Evolutionary conservation across 2,113 vertebrate species (phyloP), one percentile per base, ranked within the genome.

Genomic region (Rhinichthys klamathensis): DNA sequence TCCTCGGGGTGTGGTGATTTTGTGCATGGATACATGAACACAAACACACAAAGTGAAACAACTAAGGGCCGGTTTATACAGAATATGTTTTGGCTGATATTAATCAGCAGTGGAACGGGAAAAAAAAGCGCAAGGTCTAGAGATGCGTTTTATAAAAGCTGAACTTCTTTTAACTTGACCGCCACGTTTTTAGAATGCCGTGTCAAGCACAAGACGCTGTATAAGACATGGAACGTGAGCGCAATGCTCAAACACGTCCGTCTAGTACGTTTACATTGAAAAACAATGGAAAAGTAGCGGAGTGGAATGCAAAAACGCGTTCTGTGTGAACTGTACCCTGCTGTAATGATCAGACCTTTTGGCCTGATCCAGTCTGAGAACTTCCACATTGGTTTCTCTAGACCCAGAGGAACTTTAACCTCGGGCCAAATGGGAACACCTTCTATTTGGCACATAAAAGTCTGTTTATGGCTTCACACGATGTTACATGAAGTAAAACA

Each of bases 351-450:
- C 86, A 91, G 84, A 88, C 90, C 77, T 84, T 54, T 74, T 82
- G 41, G 80, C 86, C 85, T 83, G 75, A 83, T 92, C 87, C 89
- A 84, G 77, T 88, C 81, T 92, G 91, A 93, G 92, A 90, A 91
- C 85, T 91, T 93, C 91, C 92, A 93, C 92, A 92, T 94, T 92
- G 85, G n/a, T 85, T 86, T 67, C 44, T 16, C 15, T 86, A 35
- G 16, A 87, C 16, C 65, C 23, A 38, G 67, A 35, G 70, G 51
- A 18, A 70, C 69, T 7, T 21, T 27, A 13, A 41, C 75, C 77
- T 6, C n/a, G 81, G 87, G 86, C 87, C 90, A 89, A 90, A 90
- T 85, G 87, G 58, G 49, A 70, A 77, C 61, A 73, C 67, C 38
- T 85, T 88, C 90, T 82, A 85, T 88, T 90, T 44, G 0, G 44